Percentiles rank a stretch among this genome's conserved stretches.
These are phyloP conservation scores for Sebastiscus albofasciatus DNA, from an alignment of 2,797 vertebrate genomes.

Conservation along the genomic window DNA sequence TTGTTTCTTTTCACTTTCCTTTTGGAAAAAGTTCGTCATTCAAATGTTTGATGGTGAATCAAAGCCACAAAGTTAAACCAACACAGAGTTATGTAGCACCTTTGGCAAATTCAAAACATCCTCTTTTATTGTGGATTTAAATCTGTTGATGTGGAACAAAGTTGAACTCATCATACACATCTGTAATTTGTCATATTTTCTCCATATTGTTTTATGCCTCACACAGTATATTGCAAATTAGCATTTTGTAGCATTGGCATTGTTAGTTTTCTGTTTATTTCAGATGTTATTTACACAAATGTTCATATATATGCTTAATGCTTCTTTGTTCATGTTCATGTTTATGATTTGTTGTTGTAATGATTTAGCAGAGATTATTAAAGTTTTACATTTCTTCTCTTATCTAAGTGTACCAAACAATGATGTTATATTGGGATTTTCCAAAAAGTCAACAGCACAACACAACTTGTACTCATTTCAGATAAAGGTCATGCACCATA, in stretches of 20 bases:
- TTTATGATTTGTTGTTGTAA: not conserved
- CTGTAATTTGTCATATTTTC: not conserved
- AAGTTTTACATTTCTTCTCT: not conserved
- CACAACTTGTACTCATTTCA: not conserved
- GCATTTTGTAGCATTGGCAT: not conserved
- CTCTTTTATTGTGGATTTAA: not conserved
- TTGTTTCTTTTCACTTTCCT: not conserved
- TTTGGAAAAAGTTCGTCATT: not conserved
- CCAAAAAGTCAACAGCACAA: not conserved
- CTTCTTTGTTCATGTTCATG: not conserved
- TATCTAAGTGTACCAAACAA: not conserved
- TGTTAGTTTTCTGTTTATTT: not conserved
- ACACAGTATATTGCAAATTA: not conserved
- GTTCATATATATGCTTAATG: not conserved
- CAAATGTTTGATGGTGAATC: not conserved
- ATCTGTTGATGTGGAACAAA: not conserved
- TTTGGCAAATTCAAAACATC: not conserved
- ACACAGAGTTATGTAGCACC: not conserved
- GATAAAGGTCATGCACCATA: not conserved
- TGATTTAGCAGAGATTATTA: not conserved
- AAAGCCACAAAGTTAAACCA: not conserved
- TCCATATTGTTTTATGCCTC: not conserved
- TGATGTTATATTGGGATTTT: not conserved
- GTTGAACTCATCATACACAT: not conserved
- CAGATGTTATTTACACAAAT: not conserved